Evolutionary conservation across 2,888 invertebrate genomes (phyloP).

Genomic region (Nomada hirtipes): DNA sequence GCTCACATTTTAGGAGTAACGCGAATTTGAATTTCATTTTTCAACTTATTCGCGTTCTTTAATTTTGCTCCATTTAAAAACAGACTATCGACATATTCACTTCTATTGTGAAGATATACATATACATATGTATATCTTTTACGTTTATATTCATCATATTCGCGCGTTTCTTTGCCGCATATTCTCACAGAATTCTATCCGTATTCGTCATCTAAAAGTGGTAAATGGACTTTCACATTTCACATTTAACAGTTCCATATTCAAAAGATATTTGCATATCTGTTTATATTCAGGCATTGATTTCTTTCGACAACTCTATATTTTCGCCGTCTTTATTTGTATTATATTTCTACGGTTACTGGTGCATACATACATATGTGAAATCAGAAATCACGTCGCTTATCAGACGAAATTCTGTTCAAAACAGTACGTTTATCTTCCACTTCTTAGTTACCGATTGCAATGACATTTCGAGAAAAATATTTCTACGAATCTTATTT

Average conservation of each 20-base stretch:
- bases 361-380: background rate
- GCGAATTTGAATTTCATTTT: too few species aligned
- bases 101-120: constrained; percentile 7
- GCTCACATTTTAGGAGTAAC: too few species aligned
- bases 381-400: too few species aligned
- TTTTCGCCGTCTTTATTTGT: background rate
- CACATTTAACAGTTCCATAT: constrained; percentile 29
- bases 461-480: too few species aligned
- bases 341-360: background rate
- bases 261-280: constrained; percentile 34
- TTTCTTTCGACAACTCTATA: constrained; percentile 16
- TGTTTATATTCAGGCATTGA: constrained; percentile 34
- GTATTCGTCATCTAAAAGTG: constrained; percentile 15
- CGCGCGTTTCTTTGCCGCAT: constrained; percentile 23
- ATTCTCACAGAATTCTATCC: constrained; percentile 31
- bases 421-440: too few species aligned
- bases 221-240: background rate
- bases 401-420: too few species aligned
- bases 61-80: too few species aligned
- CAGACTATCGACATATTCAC: constrained; percentile 16
- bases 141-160: constrained; percentile 34
- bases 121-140: background rate
- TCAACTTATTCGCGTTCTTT: too few species aligned
- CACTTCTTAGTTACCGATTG: too few species aligned
- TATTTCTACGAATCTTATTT: too few species aligned